These are phyloP conservation scores for Nestor notabilis DNA, from an alignment of 2,113 vertebrate genomes.

Conservation along the genomic window DNA sequence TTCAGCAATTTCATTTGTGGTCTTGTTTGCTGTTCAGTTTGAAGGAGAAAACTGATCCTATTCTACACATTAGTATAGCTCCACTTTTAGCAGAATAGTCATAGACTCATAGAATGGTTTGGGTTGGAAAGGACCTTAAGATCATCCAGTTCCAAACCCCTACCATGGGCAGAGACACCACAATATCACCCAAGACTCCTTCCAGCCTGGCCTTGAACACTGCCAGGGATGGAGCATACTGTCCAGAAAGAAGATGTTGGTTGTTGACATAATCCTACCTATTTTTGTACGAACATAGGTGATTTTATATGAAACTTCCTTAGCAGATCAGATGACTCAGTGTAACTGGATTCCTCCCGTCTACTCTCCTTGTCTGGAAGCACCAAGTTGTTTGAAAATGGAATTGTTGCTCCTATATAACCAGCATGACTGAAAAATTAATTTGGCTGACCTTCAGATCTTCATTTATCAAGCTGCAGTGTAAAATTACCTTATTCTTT, in stretches of 20 bases:
- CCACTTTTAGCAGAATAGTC: neutral
- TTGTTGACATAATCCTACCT: neutral
- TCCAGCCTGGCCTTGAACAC: neutral
- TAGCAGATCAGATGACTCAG: neutral
- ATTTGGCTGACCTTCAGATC: neutral
- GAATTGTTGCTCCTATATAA: neutral
- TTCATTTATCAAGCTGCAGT: neutral
- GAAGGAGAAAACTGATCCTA: neutral
- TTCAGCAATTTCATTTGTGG: neutral
- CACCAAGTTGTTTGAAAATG: accelerated
- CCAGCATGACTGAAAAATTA: neutral
- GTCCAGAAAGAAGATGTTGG: neutral
- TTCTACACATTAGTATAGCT: neutral
- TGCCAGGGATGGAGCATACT: neutral
- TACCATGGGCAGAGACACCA: neutral
- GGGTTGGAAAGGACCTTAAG: neutral
- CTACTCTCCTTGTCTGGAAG: neutral
- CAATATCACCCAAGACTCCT: neutral
- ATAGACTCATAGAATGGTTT: neutral
- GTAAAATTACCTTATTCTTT: neutral
- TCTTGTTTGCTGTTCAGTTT: neutral
- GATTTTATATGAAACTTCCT: neutral
- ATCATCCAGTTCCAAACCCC: neutral
- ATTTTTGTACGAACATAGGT: accelerated
- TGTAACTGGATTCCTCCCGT: neutral